These are phyloP conservation scores for Morelia viridis DNA, from an alignment of 2,797 vertebrate genomes.

Conservation along the genomic window DNA sequence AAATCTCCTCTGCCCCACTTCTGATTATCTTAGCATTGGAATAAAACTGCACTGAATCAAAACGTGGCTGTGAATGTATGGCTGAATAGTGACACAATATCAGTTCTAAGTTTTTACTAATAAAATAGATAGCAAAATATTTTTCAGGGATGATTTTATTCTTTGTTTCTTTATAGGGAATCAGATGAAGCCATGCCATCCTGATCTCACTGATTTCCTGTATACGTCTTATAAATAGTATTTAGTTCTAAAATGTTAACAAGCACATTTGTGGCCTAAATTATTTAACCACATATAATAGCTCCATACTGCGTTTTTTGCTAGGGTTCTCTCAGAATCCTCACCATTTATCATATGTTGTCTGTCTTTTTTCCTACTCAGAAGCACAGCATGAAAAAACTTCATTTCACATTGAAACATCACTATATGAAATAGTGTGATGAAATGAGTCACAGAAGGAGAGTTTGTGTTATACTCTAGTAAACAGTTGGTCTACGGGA, in stretches of 20 bases:
- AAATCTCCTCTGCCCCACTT: background rate
- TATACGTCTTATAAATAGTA: conserved; percentile 72
- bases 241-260: conserved; percentile 90
- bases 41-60: conserved; percentile 27
- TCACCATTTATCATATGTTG: conserved; percentile 85
- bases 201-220: conserved; percentile 64
- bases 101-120: conserved; percentile 48
- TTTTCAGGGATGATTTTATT: conserved; percentile 48
- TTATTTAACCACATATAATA: conserved; percentile 88
- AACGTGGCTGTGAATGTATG: conserved; percentile 45
- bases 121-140: conserved; percentile 40
- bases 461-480: conserved; percentile 80
- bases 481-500: conserved; percentile 84
- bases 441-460: conserved; percentile 87
- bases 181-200: conserved; percentile 63
- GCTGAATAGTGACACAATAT: conserved; percentile 47
- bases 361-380: conserved; percentile 82
- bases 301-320: conserved; percentile 82
- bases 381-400: conserved; percentile 88
- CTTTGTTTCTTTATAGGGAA: conserved; percentile 55
- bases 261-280: conserved; percentile 79
- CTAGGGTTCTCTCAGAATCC: conserved; percentile 78
- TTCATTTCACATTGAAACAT: conserved; percentile 91
- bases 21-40: background rate
- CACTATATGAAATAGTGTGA: conserved; percentile 83